Evolutionary conservation across 1,140 invertebrate genomes (phyloP).

Genomic region (Drosophila setifemur): DNA sequence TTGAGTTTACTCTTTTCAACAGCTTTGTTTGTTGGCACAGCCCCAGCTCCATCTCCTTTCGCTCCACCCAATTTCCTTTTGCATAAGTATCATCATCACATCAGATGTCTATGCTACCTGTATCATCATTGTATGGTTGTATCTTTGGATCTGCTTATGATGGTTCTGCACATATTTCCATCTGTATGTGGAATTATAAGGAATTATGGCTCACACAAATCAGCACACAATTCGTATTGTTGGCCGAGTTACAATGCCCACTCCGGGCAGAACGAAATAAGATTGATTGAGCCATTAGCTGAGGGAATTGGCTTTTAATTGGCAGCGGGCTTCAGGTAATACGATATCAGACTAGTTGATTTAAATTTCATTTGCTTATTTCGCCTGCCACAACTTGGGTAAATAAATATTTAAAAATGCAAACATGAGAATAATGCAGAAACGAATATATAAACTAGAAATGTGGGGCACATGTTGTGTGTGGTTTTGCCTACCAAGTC

Average conservation of each 20-base stretch:
- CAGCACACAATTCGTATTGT: constrained; percentile 22
- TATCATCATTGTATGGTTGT: constrained; percentile 22
- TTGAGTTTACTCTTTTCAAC: constrained; percentile 74
- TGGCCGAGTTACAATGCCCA: constrained; percentile 8
- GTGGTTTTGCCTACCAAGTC: too few species aligned
- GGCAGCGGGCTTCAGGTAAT: not conserved
- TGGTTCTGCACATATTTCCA: constrained; percentile 28
- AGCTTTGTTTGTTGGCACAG: constrained; percentile 56
- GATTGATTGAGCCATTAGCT: constrained; percentile 31
- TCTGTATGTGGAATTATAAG: constrained; percentile 64
- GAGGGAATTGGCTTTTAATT: not conserved
- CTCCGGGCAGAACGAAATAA: constrained; percentile 4
- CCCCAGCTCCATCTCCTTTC: not conserved
- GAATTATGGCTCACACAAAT: constrained; percentile 47
- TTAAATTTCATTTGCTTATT: too few species aligned
- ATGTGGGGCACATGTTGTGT: too few species aligned
- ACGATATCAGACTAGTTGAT: too few species aligned
- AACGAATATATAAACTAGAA: too few species aligned
- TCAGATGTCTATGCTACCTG: constrained; percentile 44
- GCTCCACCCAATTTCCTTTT: constrained; percentile 25
- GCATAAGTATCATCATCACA: constrained; percentile 34
- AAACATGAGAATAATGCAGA: too few species aligned
- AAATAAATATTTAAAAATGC: too few species aligned
- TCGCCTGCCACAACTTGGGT: too few species aligned
- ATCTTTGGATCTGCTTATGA: constrained; percentile 21